A percentile compares a stretch with the other conserved stretches of the same genome.
Conservation (phyloP, 2,888 invertebrate species). For the Drosophila siamana region DNA sequence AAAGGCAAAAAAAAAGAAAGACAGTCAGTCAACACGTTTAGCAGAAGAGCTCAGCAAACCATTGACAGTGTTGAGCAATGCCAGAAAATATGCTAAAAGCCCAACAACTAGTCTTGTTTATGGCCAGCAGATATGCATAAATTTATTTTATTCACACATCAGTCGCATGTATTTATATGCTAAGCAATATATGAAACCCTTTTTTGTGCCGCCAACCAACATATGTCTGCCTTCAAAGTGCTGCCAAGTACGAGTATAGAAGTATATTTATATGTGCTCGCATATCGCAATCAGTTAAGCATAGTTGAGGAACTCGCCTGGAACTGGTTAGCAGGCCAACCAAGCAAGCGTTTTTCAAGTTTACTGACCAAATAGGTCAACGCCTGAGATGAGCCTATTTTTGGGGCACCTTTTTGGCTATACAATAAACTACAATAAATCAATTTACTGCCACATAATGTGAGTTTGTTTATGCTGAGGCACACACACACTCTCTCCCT, state of each 20-base stretch:
- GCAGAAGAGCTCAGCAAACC: too few relatives aligned
- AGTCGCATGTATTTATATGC: slow-evolving; percentile 7
- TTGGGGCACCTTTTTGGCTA: slow-evolving; percentile 49
- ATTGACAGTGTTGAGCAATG: not conserved
- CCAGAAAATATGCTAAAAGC: not conserved
- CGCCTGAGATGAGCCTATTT: slow-evolving; percentile 31
- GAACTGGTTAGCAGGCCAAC: not conserved
- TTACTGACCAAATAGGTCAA: slow-evolving; percentile 55
- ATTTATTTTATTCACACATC: slow-evolving; percentile 4
- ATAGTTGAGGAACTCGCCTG: not conserved
- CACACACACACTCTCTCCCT: slow-evolving; percentile 18
- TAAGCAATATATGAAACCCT: slow-evolving; percentile 10
- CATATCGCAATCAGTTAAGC: slow-evolving; percentile 8
- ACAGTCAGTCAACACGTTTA: too few relatives aligned
- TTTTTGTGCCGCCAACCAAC: not conserved
- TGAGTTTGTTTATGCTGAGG: slow-evolving; percentile 37
- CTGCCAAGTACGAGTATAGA: not conserved
- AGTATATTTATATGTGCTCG: not conserved
- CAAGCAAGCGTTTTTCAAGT: slow-evolving; percentile 43
- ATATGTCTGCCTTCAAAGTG: slow-evolving; percentile 16
- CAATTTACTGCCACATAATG: slow-evolving; percentile 64
- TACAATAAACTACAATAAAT: slow-evolving; percentile 60
- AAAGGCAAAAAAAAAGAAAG: too few relatives aligned
- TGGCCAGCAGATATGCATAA: not conserved
- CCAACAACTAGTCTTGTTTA: not conserved